phyloP scores from a whole-genome alignment of 2,797 vertebrate genomes.

The Anas bahamensis region DNA sequence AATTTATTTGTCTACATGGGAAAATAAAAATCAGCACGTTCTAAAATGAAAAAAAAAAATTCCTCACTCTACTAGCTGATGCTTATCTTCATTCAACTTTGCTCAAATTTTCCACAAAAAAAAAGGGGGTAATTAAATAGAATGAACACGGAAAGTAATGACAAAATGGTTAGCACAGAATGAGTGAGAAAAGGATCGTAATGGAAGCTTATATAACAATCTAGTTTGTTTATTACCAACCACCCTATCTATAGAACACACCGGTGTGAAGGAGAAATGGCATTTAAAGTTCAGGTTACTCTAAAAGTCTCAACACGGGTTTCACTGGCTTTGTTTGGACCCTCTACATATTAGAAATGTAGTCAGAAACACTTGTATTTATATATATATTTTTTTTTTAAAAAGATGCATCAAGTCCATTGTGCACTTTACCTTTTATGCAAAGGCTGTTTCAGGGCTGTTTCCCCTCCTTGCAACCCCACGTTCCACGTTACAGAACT shows the following conservation, averaged over 20 bases:
- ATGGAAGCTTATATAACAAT: not conserved
- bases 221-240: not conserved
- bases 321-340: not conserved
- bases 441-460: not conserved
- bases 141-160: not conserved
- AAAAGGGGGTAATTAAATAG: not conserved
- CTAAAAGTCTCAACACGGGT: not conserved
- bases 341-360: not conserved
- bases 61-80: not conserved
- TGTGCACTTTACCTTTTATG: not conserved
- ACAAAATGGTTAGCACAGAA: not conserved
- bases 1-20: not conserved
- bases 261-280: not conserved
- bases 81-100: not conserved
- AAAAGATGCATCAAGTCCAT: not conserved
- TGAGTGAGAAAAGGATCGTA: not conserved
- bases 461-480: not conserved
- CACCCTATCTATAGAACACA: not conserved
- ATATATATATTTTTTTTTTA: not conserved
- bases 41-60: slow-evolving; percentile 20
- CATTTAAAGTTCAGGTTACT: not conserved
- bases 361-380: not conserved
- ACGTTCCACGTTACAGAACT: not conserved
- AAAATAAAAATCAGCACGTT: slow-evolving; percentile 9
- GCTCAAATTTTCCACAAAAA: slow-evolving; percentile 12